phyloP scores from a whole-genome alignment of 2,888 invertebrate species.

The Luperina nickerlii region DNA sequence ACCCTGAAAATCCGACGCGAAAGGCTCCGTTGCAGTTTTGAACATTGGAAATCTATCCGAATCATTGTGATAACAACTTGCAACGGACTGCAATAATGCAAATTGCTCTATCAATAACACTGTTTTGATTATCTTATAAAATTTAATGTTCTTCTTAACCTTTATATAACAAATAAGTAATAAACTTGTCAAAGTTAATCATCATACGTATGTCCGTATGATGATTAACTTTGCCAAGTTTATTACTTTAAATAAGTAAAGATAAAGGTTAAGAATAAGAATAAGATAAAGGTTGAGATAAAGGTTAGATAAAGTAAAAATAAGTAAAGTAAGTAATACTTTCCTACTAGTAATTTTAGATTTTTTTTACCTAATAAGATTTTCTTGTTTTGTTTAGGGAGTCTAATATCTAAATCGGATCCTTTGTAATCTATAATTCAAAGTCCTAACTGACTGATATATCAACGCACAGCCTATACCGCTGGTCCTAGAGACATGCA shows the following conservation, averaged over 20 bases:
- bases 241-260: too few relatives aligned
- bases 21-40: constrained; percentile 15
- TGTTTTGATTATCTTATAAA: constrained; percentile 1
- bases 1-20: constrained; percentile 16
- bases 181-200: not conserved
- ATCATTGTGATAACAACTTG: constrained; percentile 9
- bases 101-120: constrained; percentile 14
- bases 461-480: too few relatives aligned
- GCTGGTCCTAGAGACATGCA: too few relatives aligned
- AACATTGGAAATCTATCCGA: constrained; percentile 15
- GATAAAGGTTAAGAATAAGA: too few relatives aligned
- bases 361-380: not conserved
- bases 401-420: not conserved
- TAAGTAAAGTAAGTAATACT: too few relatives aligned
- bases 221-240: too few relatives aligned
- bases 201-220: too few relatives aligned
- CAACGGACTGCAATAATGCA: not conserved
- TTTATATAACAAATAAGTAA: not conserved
- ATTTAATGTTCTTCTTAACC: constrained; percentile 1
- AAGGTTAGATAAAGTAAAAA: too few relatives aligned
- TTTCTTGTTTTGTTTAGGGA: not conserved
- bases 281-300: too few relatives aligned
- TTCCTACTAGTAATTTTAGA: too few relatives aligned
- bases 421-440: too few relatives aligned
- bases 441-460: too few relatives aligned